Evolutionary conservation across 2,113 vertebrate species (phyloP), one percentile per base, ranked within the genome.

Genomic region (Campylorhamphus procurvoides): DNA sequence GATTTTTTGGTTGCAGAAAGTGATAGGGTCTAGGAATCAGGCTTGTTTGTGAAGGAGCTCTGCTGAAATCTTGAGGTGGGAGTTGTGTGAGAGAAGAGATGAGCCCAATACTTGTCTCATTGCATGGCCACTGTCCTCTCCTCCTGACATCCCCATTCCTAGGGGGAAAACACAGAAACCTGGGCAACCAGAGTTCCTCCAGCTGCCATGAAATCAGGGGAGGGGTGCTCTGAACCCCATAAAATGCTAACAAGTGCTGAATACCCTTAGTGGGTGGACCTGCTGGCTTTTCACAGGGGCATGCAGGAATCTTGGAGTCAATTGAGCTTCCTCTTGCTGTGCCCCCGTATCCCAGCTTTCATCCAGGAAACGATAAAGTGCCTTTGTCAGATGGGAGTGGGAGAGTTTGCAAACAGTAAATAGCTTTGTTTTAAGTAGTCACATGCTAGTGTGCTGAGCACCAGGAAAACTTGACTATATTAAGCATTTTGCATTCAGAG

Each of bases 81-180:
- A 71, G 23, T 14, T 47, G 49, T 67, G 18, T 16, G 18, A 31
- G 64, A 52, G 6, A 49, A 42, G 25, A 67, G 42, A 59, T 3
- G 44, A 76, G n/a, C 2, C 42, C 0, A 0, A 46, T 40, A 17
- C 17, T 5, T 2, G 1, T 35, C 27, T 37, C 1, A 1, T 23
- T 42, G 29, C 4, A 2, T 3, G 13, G 14, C 59, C 58, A 44
- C 39, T 1, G 0, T 46, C 4, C 3, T 71, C 18, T 18, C 44
- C 58, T 37, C 8, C 71, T 35, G 6, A 9, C 13, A 28, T 46
- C 8, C 7, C 18, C 4, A 0, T 64, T 83, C 37, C 67, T 19
- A 5, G 17, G 58, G 11, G 0, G 0, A 56, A 49, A 27, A 62
- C 37, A 15, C 1, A 5, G 39, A 46, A 13, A 28, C 19, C 2